These are phyloP conservation scores for Hafferia zeledoni DNA, from an alignment of 2,797 vertebrate genomes.

Conservation along the genomic window DNA sequence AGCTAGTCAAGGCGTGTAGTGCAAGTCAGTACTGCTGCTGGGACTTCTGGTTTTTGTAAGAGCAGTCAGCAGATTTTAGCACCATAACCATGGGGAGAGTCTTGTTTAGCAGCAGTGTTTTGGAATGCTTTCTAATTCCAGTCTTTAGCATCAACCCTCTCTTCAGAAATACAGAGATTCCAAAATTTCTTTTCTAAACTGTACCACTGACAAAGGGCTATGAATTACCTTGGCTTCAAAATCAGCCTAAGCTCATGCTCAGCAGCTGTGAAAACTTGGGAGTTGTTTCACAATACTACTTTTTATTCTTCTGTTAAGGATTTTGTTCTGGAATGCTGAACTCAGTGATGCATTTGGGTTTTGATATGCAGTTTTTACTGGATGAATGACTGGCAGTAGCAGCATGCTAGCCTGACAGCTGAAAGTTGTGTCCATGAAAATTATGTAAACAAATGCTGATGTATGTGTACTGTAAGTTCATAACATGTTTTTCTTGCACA, in stretches of 20 bases:
- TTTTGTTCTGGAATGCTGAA: not conserved
- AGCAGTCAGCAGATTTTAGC: not conserved
- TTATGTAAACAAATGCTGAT: not conserved
- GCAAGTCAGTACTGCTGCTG: not conserved
- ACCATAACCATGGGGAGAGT: fast-evolving
- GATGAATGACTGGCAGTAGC: not conserved
- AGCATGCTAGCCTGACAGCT: not conserved
- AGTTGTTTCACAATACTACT: not conserved
- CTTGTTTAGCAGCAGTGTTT: not conserved
- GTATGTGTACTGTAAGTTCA: not conserved
- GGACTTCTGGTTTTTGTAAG: not conserved
- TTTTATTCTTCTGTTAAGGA: not conserved
- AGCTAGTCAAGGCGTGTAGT: not conserved
- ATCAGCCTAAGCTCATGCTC: not conserved
- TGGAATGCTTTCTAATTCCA: not conserved
- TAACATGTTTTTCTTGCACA: not conserved
- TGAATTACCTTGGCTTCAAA: not conserved
- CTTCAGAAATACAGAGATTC: not conserved
- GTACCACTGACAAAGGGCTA: not conserved
- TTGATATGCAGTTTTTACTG: not conserved
- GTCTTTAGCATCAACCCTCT: not conserved
- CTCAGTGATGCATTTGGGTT: not conserved
- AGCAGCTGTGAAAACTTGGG: not conserved
- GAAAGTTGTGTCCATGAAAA: not conserved
- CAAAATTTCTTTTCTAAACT: not conserved